A percentile compares a stretch with the other conserved stretches of the same genome.
Conservation (phyloP, 2,888 invertebrate genomes). For the Tolmerus cingulatus region DNA sequence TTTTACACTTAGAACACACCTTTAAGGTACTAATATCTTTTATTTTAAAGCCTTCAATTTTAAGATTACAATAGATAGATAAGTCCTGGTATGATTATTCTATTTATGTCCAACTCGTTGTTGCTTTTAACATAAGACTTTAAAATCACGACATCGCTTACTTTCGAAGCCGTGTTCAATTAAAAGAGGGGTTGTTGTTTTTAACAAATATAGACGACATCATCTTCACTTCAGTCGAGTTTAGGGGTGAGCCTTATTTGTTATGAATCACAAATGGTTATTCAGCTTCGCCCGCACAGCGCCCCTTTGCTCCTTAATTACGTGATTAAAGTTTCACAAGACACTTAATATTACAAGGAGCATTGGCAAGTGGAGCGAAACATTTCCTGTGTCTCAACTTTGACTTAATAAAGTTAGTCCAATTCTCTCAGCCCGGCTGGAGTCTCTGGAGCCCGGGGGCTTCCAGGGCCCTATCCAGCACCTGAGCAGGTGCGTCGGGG, state of each 20-base stretch:
- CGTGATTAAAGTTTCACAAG: slow-evolving; percentile 16
- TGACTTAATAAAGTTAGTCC: slow-evolving; percentile 10
- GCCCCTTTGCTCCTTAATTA: slow-evolving; percentile 2
- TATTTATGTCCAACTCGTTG: no score
- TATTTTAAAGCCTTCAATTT: no score
- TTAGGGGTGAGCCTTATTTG: not conserved
- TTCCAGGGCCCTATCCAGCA: not conserved
- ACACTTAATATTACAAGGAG: slow-evolving; percentile 14
- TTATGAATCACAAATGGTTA: slow-evolving; percentile 3
- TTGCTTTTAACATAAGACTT: not conserved
- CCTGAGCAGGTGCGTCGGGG: not conserved
- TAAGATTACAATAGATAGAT: no score
- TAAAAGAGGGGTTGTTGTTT: not conserved
- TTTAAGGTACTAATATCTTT: no score
- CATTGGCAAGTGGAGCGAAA: not conserved
- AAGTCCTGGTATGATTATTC: no score
- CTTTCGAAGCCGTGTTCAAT: not conserved
- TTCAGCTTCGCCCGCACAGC: not conserved
- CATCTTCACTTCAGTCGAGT: not conserved
- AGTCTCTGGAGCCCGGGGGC: not conserved
- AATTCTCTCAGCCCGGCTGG: not conserved
- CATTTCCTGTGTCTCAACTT: slow-evolving; percentile 1
- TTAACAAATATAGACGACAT: not conserved
- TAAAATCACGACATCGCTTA: not conserved
- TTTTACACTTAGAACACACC: no score